These are phyloP conservation scores for Oxyteleia sp. DNA, from an alignment of 2,888 invertebrate species.

Conservation along the genomic window DNA sequence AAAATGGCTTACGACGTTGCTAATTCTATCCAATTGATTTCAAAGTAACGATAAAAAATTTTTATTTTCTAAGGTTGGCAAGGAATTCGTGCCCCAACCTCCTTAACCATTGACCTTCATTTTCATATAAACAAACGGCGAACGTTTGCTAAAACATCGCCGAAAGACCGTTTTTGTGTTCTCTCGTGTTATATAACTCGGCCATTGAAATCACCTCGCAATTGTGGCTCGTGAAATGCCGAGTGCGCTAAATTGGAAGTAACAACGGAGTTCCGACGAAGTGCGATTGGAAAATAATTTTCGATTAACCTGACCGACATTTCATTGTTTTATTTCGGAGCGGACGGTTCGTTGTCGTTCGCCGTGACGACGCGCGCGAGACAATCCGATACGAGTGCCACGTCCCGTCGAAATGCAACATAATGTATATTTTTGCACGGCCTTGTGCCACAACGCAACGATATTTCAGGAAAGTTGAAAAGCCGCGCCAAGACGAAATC, in stretches of 20 bases:
- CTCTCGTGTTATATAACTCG: conserved; percentile 52
- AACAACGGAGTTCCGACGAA: conserved; percentile 69
- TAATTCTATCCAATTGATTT: no score
- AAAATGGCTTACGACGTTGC: no score
- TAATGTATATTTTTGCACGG: conserved; percentile 69
- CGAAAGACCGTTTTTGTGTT: conserved; percentile 37
- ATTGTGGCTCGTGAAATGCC: conserved; percentile 61
- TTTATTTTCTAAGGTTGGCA: no score
- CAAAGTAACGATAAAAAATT: no score
- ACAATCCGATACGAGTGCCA: conserved; percentile 43
- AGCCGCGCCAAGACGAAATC: conserved; percentile 59
- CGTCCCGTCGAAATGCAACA: conserved; percentile 55
- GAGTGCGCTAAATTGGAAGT: conserved; percentile 68
- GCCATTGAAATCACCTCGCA: conserved; percentile 53
- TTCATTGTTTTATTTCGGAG: conserved; percentile 66
- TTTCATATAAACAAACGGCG: conserved; percentile 7
- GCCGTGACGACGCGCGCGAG: conserved; percentile 33
- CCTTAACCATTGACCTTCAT: conserved; percentile 12
- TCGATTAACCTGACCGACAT: conserved; percentile 70
- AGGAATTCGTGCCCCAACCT: no score
- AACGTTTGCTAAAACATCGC: conserved; percentile 29
- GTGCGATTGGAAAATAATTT: conserved; percentile 72
- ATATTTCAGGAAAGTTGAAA: conserved; percentile 70
- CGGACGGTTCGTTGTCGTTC: conserved; percentile 42
- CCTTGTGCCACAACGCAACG: conserved; percentile 69